phyloP scores from a whole-genome alignment of 2,888 invertebrate species.

The Melitaea athalia region DNA sequence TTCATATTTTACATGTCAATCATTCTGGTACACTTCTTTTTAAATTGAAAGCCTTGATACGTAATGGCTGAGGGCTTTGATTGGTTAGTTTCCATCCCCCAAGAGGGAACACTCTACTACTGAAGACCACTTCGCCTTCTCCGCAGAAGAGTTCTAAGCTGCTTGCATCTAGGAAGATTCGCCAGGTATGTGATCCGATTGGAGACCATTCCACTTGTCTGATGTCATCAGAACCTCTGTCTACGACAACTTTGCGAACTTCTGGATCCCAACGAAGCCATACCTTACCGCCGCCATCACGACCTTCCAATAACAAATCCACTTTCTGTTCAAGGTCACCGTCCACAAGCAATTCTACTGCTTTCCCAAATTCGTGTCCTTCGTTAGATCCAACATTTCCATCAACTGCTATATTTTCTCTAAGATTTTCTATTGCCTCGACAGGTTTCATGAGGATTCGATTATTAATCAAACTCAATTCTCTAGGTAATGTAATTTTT shows the following conservation, averaged over 20 bases:
- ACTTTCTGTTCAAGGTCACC: constrained; percentile 55
- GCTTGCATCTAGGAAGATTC: constrained; percentile 70
- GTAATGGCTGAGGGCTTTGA: constrained; percentile 55
- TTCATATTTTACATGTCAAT: neutral
- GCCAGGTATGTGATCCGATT: constrained; percentile 53
- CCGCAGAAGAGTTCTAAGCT: constrained; percentile 74
- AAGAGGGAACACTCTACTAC: constrained; percentile 64
- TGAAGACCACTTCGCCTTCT: constrained; percentile 74
- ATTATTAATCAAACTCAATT: constrained; percentile 56
- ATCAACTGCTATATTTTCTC: constrained; percentile 48
- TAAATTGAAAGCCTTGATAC: constrained; percentile 58
- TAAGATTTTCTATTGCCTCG: constrained; percentile 52
- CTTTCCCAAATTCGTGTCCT: constrained; percentile 53
- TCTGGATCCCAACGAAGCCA: constrained; percentile 58
- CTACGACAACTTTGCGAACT: constrained; percentile 58
- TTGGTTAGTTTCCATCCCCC: constrained; percentile 67
- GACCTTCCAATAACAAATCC: constrained; percentile 58
- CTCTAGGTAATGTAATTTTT: constrained; percentile 67
- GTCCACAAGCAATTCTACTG: constrained; percentile 62
- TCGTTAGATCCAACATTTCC: constrained; percentile 49
- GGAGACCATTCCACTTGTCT: constrained; percentile 72
- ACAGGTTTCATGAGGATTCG: constrained; percentile 64
- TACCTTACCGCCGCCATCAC: constrained; percentile 56
- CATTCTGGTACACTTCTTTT: constrained; percentile 59
- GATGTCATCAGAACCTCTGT: constrained; percentile 59